phyloP scores from a whole-genome alignment of 2,888 invertebrate species.

The Cerceris rybyensis region DNA sequence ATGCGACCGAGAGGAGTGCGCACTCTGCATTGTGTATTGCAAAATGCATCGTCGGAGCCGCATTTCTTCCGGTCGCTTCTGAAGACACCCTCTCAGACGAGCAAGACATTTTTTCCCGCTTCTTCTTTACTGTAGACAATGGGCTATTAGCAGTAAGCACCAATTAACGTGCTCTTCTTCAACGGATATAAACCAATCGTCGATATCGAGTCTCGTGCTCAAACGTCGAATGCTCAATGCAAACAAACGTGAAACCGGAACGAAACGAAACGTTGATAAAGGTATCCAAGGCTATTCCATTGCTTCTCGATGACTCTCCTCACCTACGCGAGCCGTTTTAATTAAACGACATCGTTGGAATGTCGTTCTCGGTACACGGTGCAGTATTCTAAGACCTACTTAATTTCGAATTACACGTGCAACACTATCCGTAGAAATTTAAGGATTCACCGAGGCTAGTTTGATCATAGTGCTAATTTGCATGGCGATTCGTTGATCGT shows the following conservation, averaged over 20 bases:
- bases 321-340: conserved; percentile 4
- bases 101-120: conserved; percentile 54
- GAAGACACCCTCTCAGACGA: conserved; percentile 45
- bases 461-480: conserved; percentile 5
- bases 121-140: conserved; percentile 58
- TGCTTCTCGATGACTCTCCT: background rate
- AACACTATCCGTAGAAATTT: conserved; percentile 1
- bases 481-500: conserved; percentile 18
- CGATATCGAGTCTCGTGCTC: background rate
- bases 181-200: conserved; percentile 9
- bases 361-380: conserved; percentile 3
- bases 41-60: conserved; percentile 34
- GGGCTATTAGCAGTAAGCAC: conserved; percentile 54
- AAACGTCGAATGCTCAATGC: background rate
- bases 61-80: conserved; percentile 28
- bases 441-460: background rate
- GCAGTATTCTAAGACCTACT: background rate
- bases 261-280: background rate
- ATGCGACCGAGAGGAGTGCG: conserved; percentile 44
- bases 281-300: background rate
- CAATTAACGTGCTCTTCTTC: conserved; percentile 51
- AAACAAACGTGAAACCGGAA: conserved; percentile 17
- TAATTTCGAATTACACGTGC: background rate
- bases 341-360: conserved; percentile 28
- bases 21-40: conserved; percentile 47